phyloP scores from a whole-genome alignment of 2,113 vertebrate species.

The Microcebus griseorufus region DNA sequence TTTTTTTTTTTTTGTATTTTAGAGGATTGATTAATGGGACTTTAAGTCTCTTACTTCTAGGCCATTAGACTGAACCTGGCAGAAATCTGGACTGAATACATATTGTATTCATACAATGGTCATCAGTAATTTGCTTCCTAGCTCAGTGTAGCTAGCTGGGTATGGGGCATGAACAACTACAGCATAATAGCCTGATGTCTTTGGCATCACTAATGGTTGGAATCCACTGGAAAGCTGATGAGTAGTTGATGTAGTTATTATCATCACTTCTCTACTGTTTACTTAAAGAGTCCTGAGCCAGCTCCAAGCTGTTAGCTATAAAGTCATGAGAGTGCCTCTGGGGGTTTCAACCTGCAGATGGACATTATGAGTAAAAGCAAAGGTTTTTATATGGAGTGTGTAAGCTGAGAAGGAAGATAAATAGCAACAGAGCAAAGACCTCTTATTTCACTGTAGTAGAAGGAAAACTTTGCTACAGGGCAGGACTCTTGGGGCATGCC shows the following conservation, averaged over 20 bases:
- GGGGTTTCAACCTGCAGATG: neutral
- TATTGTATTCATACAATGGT: neutral
- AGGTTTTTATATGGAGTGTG: neutral
- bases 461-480: neutral
- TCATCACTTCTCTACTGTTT: neutral
- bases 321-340: neutral
- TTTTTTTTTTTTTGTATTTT: neutral
- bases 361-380: slow-evolving; percentile 34
- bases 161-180: neutral
- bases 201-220: neutral
- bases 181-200: neutral
- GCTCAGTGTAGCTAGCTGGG: neutral
- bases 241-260: neutral
- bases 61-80: neutral
- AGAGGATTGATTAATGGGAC: neutral
- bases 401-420: neutral
- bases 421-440: neutral
- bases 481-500: neutral
- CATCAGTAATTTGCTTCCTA: slow-evolving; percentile 14
- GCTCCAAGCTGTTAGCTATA: neutral
- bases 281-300: slow-evolving; percentile 11
- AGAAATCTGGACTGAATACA: neutral
- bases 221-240: neutral
- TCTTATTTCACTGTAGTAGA: neutral
- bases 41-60: neutral